Percentiles rank a stretch among this genome's conserved stretches.
phyloP scores from a whole-genome alignment of 2,113 vertebrate species.

The Saccopteryx leptura region DNA sequence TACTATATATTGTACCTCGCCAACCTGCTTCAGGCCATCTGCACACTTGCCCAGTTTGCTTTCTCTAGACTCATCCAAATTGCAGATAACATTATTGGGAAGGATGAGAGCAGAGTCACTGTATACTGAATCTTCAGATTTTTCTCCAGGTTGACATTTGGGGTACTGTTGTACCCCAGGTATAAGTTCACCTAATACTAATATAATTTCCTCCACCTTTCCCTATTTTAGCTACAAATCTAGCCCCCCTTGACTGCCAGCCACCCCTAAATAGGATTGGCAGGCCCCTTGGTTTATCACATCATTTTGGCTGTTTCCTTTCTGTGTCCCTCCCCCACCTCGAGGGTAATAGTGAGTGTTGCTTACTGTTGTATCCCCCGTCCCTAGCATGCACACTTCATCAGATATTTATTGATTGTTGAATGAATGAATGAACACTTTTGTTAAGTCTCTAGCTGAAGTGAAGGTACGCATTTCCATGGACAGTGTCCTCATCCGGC shows the following conservation, averaged over 20 bases:
- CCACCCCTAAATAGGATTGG: rapidly evolving
- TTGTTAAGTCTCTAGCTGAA: conserved; percentile 24
- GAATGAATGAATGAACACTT: neutral
- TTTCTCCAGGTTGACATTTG: neutral
- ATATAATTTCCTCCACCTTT: neutral
- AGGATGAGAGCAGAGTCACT: neutral
- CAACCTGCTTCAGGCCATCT: neutral
- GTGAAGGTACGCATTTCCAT: neutral
- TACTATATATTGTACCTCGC: rapidly evolving
- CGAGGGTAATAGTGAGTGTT: neutral
- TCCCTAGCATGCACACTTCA: neutral
- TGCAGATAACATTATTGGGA: neutral
- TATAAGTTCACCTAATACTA: neutral
- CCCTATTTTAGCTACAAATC: neutral
- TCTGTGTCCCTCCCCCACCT: neutral
- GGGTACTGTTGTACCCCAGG: neutral
- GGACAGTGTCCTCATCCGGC: neutral
- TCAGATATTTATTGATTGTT: neutral
- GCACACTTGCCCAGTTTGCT: neutral
- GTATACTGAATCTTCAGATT: conserved; percentile 1
- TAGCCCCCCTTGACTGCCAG: neutral
- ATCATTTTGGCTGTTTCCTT: neutral
- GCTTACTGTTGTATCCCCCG: neutral
- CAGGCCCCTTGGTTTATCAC: neutral
- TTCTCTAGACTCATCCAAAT: neutral